These are phyloP conservation scores for Podilymbus podiceps DNA, from an alignment of 2,113 vertebrate genomes.

Conservation along the genomic window DNA sequence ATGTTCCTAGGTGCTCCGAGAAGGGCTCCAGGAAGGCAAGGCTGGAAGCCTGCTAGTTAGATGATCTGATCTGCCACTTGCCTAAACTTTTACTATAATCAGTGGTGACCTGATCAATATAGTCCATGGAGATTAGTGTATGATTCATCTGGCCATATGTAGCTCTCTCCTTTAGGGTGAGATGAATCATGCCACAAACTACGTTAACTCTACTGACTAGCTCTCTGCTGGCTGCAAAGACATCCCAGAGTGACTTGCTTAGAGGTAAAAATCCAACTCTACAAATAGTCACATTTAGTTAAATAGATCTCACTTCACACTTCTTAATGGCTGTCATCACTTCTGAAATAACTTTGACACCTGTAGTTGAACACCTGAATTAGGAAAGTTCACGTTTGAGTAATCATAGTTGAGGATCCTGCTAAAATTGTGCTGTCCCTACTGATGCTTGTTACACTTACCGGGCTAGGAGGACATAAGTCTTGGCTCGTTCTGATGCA, in stretches of 20 bases:
- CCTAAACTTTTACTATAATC: not conserved
- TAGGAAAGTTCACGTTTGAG: not conserved
- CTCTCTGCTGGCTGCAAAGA: not conserved
- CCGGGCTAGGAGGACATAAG: not conserved
- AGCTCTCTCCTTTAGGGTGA: not conserved
- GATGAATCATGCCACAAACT: not conserved
- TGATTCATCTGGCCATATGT: slow-evolving; percentile 10
- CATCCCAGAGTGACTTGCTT: not conserved
- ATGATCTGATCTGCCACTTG: not conserved
- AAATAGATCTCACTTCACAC: not conserved
- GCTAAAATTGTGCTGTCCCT: not conserved
- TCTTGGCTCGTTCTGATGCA: not conserved
- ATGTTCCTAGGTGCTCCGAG: not conserved
- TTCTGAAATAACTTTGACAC: not conserved
- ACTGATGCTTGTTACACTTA: not conserved
- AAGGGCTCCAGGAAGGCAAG: not conserved
- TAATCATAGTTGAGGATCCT: not conserved
- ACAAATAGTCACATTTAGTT: not conserved
- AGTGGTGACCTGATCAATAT: not conserved
- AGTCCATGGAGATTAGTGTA: not conserved
- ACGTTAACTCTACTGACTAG: not conserved
- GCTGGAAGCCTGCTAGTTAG: not conserved
- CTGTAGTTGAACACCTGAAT: not conserved
- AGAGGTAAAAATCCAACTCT: not conserved
- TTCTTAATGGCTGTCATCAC: not conserved